Evolutionary conservation across 2,797 vertebrate genomes (phyloP).

Genomic region (Numenius phaeopus): DNA sequence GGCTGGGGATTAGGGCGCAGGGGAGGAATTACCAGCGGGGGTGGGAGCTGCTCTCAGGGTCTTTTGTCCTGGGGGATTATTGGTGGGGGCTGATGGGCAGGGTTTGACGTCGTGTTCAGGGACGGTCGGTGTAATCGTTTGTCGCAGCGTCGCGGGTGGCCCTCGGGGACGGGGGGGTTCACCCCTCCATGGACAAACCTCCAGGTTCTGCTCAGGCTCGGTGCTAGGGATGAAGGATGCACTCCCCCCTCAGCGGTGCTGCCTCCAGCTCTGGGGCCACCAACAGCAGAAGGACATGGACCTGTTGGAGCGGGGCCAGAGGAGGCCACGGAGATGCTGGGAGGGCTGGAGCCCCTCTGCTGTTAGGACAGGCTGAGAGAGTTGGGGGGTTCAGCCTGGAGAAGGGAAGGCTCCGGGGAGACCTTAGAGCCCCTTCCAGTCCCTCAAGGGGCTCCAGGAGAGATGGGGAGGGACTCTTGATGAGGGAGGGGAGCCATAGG

Average conservation of each 20-base stretch:
- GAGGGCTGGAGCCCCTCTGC: not conserved
- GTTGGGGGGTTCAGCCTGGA: not conserved
- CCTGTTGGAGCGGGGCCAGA: not conserved
- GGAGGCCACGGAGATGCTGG: not conserved
- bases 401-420: too few species aligned
- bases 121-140: not conserved
- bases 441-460: not conserved
- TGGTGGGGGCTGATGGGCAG: not conserved
- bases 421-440: not conserved
- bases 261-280: not conserved
- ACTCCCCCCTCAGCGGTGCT: not conserved
- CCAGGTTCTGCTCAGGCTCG: accelerated
- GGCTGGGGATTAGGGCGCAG: slow-evolving; percentile 6
- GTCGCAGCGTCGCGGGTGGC: accelerated
- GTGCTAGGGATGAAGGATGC: not conserved
- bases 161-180: not conserved
- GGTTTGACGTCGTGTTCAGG: not conserved
- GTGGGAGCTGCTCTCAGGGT: not conserved
- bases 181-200: not conserved
- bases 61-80: not conserved
- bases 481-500: too few species aligned
- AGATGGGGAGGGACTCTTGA: too few species aligned
- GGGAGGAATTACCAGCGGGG: slow-evolving; percentile 34
- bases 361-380: not conserved
- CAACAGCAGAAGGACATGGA: not conserved